phyloP scores from a whole-genome alignment of 2,113 vertebrate species.

The Perognathus longimembris region DNA sequence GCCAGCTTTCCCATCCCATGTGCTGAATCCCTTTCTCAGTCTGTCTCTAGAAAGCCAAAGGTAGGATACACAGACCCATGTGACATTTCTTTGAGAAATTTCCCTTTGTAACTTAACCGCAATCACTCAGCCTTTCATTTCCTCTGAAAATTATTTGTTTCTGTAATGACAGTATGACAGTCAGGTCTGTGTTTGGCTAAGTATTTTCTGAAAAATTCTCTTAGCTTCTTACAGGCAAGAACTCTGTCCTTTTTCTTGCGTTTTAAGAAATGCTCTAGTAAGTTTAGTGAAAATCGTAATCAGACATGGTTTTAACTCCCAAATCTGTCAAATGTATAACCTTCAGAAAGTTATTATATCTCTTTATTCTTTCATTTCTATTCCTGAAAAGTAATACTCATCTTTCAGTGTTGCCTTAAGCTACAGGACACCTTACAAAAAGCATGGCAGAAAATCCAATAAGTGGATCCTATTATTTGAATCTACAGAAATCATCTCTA shows the following conservation, averaged over 20 bases:
- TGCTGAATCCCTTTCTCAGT: background rate
- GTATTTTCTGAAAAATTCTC: background rate
- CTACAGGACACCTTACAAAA: background rate
- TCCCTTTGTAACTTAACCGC: background rate
- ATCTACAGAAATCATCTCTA: background rate
- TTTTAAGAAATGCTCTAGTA: background rate
- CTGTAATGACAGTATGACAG: background rate
- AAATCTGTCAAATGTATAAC: background rate
- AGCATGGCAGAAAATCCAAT: background rate
- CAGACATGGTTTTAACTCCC: background rate
- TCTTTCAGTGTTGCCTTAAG: background rate
- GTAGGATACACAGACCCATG: background rate
- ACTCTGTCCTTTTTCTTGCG: background rate
- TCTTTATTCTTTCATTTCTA: background rate
- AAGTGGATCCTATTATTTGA: background rate
- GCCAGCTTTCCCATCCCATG: no score
- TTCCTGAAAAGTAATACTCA: background rate
- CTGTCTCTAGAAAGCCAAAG: background rate
- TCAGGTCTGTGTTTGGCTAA: background rate
- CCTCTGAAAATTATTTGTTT: background rate
- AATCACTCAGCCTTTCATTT: background rate
- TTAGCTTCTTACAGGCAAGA: background rate
- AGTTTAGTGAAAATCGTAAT: background rate
- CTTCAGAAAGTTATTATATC: background rate
- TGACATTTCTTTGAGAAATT: background rate